These are phyloP conservation scores for Macrotis lagotis DNA, from an alignment of 2,113 vertebrate species.

Conservation along the genomic window DNA sequence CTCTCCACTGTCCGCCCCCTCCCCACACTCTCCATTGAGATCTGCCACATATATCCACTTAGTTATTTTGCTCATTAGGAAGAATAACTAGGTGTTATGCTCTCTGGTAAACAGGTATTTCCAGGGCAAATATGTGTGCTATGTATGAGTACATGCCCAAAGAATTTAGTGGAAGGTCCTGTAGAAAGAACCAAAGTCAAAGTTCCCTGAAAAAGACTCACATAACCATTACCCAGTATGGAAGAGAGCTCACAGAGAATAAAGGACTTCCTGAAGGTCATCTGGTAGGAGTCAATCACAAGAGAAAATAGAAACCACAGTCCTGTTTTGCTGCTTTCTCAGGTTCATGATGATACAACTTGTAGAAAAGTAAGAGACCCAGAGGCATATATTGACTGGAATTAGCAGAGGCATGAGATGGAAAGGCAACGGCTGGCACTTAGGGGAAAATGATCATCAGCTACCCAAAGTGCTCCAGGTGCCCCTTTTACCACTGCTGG, in stretches of 20 bases:
- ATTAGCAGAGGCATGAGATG: conserved; percentile 63
- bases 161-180: not conserved
- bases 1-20: no score
- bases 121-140: not conserved
- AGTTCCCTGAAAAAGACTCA: not conserved
- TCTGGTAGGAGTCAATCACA: not conserved
- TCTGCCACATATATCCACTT: not conserved
- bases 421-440: conserved; percentile 38
- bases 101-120: not conserved
- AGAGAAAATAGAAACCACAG: conserved; percentile 9
- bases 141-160: not conserved
- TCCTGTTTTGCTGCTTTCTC: not conserved
- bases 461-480: conserved; percentile 68
- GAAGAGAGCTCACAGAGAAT: not conserved
- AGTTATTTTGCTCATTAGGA: not conserved
- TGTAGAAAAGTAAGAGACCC: not conserved
- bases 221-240: not conserved
- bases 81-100: not conserved
- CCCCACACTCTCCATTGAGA: not conserved
- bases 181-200: not conserved
- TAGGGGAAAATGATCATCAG: conserved; percentile 48
- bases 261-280: not conserved
- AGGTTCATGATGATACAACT: not conserved
- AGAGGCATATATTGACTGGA: conserved; percentile 42
- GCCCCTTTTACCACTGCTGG: conserved; percentile 49